These are phyloP conservation scores for Gopherus evgoodei DNA, from an alignment of 2,113 vertebrate species.

Conservation along the genomic window DNA sequence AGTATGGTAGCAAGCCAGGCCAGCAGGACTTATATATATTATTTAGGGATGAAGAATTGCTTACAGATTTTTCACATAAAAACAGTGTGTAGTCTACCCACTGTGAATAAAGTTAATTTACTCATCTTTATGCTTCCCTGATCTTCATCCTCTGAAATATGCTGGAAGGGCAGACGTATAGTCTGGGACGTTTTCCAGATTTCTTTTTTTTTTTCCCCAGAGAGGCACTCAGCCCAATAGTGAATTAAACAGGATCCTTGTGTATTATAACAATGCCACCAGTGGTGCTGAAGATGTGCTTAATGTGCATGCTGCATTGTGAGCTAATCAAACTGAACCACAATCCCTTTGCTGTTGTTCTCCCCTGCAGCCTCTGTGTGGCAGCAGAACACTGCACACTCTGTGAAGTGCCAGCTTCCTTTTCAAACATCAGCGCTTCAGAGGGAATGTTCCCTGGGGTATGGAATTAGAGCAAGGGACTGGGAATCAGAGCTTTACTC, in stretches of 20 bases:
- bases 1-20: neutral
- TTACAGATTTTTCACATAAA: constrained; percentile 79
- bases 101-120: constrained; percentile 82
- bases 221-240: neutral
- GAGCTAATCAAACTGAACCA: neutral
- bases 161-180: constrained; percentile 71
- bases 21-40: neutral
- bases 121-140: constrained; percentile 73
- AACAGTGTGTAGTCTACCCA: constrained; percentile 70
- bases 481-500: neutral
- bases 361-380: constrained; percentile 50
- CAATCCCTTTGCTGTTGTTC: neutral
- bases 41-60: constrained; percentile 42
- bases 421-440: neutral
- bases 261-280: neutral
- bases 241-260: neutral
- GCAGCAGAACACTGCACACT: constrained; percentile 37
- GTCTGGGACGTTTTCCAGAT: constrained; percentile 66
- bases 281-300: neutral
- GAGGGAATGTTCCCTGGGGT: neutral
- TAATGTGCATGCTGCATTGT: neutral
- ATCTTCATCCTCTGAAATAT: constrained; percentile 69
- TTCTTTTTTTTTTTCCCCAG: neutral
- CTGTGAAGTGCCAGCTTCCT: neutral
- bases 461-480: neutral